Conservation (phyloP, 2,113 vertebrate genomes). For the Prunella himalayana region DNA sequence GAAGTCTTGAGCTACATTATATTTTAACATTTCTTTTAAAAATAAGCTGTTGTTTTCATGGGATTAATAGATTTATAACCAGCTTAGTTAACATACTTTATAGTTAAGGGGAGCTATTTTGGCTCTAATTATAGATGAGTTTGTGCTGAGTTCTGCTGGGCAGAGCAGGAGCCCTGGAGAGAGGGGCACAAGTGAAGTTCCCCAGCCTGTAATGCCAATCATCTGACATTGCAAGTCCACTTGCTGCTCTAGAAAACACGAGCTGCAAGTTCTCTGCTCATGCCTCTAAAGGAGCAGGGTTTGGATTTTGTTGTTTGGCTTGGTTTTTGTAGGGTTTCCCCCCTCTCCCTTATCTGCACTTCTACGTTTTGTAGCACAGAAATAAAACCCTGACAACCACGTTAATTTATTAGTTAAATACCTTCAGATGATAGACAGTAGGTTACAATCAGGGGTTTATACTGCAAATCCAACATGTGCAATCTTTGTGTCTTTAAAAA, state of each 20-base stretch:
- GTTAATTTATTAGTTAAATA: background rate
- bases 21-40: background rate
- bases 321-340: rapidly evolving
- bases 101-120: background rate
- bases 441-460: background rate
- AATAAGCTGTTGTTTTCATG: background rate
- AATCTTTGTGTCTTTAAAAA: constrained; percentile 21
- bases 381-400: background rate
- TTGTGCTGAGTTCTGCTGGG: background rate
- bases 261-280: background rate
- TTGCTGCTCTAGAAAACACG: background rate
- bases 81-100: background rate
- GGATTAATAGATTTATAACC: background rate
- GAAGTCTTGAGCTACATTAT: background rate
- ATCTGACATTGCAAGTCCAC: background rate
- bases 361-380: background rate
- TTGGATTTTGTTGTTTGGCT: background rate
- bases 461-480: constrained; percentile 9
- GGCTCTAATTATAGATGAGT: background rate
- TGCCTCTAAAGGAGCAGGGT: rapidly evolving
- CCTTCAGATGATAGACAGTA: background rate
- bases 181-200: background rate
- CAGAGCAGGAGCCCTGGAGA: background rate
- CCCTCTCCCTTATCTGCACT: background rate
- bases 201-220: background rate